Conservation (phyloP, 2,113 vertebrate genomes). For the Neomonachus schauinslandi region DNA sequence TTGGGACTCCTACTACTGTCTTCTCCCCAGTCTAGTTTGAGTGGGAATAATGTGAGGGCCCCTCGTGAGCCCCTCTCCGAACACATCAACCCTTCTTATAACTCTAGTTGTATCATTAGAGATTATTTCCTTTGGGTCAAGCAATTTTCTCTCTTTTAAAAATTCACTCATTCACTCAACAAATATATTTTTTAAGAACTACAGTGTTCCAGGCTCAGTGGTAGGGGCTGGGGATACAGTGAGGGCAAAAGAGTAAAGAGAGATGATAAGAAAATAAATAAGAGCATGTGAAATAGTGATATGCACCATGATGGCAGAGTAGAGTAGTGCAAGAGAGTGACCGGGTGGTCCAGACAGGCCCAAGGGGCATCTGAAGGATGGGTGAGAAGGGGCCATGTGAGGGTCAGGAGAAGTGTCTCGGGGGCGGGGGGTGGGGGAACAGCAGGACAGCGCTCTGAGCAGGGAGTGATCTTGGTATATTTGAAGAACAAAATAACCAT, state of each 20-base stretch:
- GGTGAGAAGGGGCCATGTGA: background rate
- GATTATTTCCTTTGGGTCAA: background rate
- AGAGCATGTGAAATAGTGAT: background rate
- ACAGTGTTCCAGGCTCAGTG: background rate
- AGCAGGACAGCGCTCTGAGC: background rate
- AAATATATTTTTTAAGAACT: background rate
- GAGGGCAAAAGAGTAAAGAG: background rate
- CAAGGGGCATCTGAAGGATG: background rate
- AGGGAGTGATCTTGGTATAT: background rate
- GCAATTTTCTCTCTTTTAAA: background rate
- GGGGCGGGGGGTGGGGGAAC: accelerated
- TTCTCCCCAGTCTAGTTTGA: background rate
- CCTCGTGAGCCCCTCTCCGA: background rate
- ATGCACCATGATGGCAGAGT: background rate
- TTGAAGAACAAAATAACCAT: background rate
- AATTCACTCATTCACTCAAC: background rate
- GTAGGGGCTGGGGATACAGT: background rate
- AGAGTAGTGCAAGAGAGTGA: too few species aligned
- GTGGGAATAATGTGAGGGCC: background rate
- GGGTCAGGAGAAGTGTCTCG: background rate
- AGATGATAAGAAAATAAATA: background rate
- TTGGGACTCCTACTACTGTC: background rate
- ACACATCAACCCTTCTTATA: background rate
- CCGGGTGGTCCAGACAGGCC: background rate
- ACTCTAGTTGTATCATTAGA: background rate